These are phyloP conservation scores for Entosphenus tridentatus DNA, from an alignment of 2,113 vertebrate genomes.

Conservation along the genomic window DNA sequence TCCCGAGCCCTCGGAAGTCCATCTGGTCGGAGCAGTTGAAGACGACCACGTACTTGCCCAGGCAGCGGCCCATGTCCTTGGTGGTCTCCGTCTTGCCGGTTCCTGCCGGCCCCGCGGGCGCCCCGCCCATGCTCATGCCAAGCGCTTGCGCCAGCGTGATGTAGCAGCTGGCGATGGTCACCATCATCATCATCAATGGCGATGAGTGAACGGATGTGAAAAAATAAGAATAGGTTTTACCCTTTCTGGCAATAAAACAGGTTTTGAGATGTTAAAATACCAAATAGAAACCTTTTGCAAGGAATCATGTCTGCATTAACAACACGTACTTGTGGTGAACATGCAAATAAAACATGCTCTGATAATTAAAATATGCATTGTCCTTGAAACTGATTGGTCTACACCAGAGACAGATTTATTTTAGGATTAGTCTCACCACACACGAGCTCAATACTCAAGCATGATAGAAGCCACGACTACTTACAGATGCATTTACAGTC, in stretches of 20 bases:
- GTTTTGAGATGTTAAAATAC: too few relatives aligned
- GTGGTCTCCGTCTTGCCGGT: slow-evolving; percentile 87
- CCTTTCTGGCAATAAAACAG: too few relatives aligned
- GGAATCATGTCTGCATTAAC: neutral
- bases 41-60: slow-evolving; percentile 87
- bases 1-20: slow-evolving; percentile 84
- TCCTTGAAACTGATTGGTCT: neutral
- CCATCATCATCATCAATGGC: too few relatives aligned
- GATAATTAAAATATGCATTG: neutral
- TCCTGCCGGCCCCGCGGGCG: slow-evolving; percentile 73
- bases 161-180: slow-evolving; percentile 42
- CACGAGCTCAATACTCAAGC: too few relatives aligned
- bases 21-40: slow-evolving; percentile 98
- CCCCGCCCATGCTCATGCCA: slow-evolving; percentile 87
- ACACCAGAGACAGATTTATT: neutral
- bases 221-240: neutral
- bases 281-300: neutral
- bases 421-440: neutral
- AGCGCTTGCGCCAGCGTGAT: slow-evolving; percentile 84
- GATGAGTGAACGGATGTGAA: fast-evolving
- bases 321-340: neutral
- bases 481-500: too few relatives aligned
- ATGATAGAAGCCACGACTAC: too few relatives aligned
- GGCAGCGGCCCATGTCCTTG: slow-evolving; percentile 86
- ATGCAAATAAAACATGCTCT: too few relatives aligned